Percentiles rank a stretch among this genome's conserved stretches.
phyloP scores from a whole-genome alignment of 2,797 vertebrate species.

The Sebastes taczanowskii region DNA sequence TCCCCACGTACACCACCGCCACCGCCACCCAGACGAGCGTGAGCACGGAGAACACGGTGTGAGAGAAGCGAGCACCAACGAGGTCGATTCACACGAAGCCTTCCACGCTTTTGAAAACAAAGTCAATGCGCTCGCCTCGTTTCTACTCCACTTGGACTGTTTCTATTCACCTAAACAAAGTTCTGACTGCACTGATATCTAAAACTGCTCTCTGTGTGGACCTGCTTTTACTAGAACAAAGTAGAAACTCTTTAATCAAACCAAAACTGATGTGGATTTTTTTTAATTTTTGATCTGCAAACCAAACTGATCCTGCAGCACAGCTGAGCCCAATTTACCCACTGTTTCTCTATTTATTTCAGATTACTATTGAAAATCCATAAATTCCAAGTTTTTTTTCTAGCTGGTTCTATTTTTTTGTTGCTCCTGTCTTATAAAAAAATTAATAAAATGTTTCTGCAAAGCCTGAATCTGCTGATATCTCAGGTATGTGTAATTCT shows the following conservation, averaged over 20 bases:
- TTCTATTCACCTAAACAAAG: background rate
- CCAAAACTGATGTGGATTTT: background rate
- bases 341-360: slow-evolving; percentile 56
- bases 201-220: background rate
- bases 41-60: slow-evolving; percentile 47
- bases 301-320: slow-evolving; percentile 11
- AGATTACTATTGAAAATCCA: background rate
- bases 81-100: background rate
- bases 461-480: background rate
- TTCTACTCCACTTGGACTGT: background rate
- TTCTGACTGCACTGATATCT: slow-evolving; percentile 31
- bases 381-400: background rate
- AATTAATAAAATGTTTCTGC: slow-evolving; percentile 30
- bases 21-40: slow-evolving; percentile 59
- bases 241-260: background rate
- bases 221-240: background rate
- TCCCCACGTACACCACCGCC: slow-evolving; percentile 80
- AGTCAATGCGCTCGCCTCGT: background rate
- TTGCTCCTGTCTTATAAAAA: slow-evolving; percentile 6
- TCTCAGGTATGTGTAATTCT: background rate
- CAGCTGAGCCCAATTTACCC: background rate
- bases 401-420: background rate
- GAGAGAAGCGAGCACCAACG: background rate
- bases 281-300: background rate
- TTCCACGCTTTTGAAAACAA: background rate